phyloP scores from a whole-genome alignment of 2,113 vertebrate species.

The Mirounga angustirostris region DNA sequence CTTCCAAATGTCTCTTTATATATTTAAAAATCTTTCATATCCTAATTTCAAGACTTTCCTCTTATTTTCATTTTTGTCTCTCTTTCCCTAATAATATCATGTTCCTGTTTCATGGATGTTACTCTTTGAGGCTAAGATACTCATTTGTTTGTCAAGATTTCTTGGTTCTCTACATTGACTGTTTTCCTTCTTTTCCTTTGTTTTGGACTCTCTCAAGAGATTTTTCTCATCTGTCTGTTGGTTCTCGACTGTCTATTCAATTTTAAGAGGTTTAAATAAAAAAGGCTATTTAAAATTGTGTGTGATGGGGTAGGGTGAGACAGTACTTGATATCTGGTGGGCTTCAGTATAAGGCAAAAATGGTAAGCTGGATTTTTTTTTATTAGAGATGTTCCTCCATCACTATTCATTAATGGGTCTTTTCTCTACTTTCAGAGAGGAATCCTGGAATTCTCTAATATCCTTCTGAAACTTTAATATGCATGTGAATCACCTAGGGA shows the following conservation, averaged over 20 bases:
- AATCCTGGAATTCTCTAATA: background rate
- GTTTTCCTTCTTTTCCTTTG: background rate
- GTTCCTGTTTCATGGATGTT: background rate
- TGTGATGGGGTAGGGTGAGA: background rate
- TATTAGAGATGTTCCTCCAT: background rate
- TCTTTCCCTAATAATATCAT: background rate
- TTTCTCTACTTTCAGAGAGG: background rate
- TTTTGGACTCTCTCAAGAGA: background rate
- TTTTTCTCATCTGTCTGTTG: background rate
- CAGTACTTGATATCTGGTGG: background rate
- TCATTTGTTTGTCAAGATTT: slow-evolving; percentile 14
- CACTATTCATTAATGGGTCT: background rate
- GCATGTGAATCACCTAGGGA: background rate
- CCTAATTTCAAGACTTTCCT: background rate
- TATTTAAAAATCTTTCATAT: background rate
- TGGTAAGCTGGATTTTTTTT: background rate
- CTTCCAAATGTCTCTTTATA: background rate
- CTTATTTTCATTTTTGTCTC: background rate
- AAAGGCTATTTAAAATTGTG: background rate
- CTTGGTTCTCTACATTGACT: background rate
- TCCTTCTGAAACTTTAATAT: background rate
- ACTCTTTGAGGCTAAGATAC: background rate
- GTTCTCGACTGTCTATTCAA: background rate
- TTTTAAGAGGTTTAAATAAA: background rate
- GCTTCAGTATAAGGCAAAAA: background rate